Conservation (phyloP, 2,888 invertebrate species). For the Yponomeuta sedellus region DNA sequence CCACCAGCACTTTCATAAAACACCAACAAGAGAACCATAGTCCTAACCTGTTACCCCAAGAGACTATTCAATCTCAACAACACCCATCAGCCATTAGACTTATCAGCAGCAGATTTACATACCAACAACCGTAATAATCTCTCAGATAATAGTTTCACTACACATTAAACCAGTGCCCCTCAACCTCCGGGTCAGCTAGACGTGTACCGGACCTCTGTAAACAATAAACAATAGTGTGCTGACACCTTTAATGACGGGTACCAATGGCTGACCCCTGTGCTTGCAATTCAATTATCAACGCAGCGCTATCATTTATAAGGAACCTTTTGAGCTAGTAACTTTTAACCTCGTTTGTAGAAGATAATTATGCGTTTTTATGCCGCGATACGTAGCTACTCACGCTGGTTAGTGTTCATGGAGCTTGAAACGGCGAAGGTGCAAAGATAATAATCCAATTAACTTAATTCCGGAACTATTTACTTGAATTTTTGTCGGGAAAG, state of each 20-base stretch:
- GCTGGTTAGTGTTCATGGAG: too few relatives aligned
- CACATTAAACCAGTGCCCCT: constrained; percentile 10
- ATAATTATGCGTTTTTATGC: background rate
- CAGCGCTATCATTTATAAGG: background rate
- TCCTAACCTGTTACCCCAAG: too few relatives aligned
- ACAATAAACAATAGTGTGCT: constrained; percentile 21
- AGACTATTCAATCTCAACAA: background rate
- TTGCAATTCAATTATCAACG: background rate
- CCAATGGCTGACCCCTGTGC: background rate
- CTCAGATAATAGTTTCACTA: constrained; percentile 6
- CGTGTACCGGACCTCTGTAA: constrained; percentile 42
- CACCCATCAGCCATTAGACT: background rate
- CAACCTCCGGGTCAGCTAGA: constrained; percentile 43
- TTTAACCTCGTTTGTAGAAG: background rate
- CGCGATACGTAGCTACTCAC: too few relatives aligned
- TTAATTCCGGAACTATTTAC: too few relatives aligned
- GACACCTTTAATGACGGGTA: constrained; percentile 4
- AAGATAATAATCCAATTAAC: too few relatives aligned
- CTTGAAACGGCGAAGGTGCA: too few relatives aligned
- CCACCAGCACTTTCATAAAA: too few relatives aligned
- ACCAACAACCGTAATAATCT: constrained; percentile 6
- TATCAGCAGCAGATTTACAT: background rate
- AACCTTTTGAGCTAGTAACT: background rate
- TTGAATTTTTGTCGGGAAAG: too few relatives aligned
- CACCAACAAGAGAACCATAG: too few relatives aligned